Conservation (phyloP, 2,113 vertebrate genomes). For the Hippotragus niger region DNA sequence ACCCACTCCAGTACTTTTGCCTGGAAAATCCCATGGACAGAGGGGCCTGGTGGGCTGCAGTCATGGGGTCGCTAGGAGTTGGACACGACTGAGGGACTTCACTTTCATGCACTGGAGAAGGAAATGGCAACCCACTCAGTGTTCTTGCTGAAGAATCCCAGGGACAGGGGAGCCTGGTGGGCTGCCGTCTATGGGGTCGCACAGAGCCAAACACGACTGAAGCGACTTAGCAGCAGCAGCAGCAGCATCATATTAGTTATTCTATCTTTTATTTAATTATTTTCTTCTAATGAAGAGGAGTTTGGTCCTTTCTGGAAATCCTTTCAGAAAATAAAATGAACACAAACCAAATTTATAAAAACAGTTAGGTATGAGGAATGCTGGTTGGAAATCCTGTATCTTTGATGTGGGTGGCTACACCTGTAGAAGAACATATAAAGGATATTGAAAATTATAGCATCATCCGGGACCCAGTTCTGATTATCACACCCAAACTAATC, state of each 20-base stretch:
- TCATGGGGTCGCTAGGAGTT: too few species aligned
- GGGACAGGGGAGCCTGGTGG: too few species aligned
- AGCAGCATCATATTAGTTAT: neutral
- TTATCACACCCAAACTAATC: neutral
- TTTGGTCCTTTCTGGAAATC: neutral
- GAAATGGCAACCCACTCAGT: too few species aligned
- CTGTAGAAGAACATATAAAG: neutral
- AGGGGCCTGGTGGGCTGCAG: too few species aligned
- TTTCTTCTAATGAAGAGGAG: neutral
- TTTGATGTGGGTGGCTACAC: neutral
- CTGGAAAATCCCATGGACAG: too few species aligned
- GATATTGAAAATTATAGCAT: neutral
- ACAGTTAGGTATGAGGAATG: neutral
- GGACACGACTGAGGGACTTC: too few species aligned
- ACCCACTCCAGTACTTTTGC: too few species aligned
- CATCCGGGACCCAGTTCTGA: neutral
- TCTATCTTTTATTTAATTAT: neutral
- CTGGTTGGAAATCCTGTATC: neutral
- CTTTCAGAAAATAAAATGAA: neutral
- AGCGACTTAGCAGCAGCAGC: too few species aligned
- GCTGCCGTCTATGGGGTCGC: too few species aligned
- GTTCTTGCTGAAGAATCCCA: too few species aligned
- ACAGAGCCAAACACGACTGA: rapidly evolving
- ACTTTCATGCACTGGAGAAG: too few species aligned
- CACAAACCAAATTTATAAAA: neutral